Conservation (phyloP, 2,113 vertebrate species). For the Ictalurus punctatus region DNA sequence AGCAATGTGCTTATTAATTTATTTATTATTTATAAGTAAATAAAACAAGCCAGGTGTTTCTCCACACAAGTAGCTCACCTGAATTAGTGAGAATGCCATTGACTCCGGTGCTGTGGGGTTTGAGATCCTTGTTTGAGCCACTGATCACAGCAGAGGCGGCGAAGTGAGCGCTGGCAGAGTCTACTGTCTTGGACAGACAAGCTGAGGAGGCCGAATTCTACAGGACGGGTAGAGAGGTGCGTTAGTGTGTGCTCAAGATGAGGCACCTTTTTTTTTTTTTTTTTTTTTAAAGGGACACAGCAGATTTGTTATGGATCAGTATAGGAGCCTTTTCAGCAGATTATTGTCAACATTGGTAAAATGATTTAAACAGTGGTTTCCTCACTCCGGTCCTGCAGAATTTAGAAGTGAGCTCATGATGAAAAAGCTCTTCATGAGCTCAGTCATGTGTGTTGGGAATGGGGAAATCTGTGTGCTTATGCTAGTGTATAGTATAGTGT, state of each 20-base stretch:
- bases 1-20: too few relatives aligned
- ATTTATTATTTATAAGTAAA: too few relatives aligned
- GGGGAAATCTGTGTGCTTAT: background rate
- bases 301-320: background rate
- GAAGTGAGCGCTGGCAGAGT: slow-evolving; percentile 91
- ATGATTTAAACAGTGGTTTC: background rate
- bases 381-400: background rate
- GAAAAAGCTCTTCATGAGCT: background rate
- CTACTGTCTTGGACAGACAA: slow-evolving; percentile 85
- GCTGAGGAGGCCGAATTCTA: slow-evolving; percentile 79
- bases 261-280: background rate
- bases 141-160: slow-evolving; percentile 90
- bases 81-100: slow-evolving; percentile 83
- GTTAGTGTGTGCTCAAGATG: background rate
- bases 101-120: slow-evolving; percentile 72
- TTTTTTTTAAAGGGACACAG: background rate
- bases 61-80: slow-evolving; percentile 70
- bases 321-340: background rate
- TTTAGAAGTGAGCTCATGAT: background rate
- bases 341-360: background rate
- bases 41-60: background rate
- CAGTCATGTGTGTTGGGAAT: background rate
- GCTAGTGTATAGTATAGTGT: too few relatives aligned
- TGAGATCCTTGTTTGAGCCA: slow-evolving; percentile 79
- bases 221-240: background rate